phyloP scores from a whole-genome alignment of 2,888 invertebrate genomes.

The Leptopilina syphax region DNA sequence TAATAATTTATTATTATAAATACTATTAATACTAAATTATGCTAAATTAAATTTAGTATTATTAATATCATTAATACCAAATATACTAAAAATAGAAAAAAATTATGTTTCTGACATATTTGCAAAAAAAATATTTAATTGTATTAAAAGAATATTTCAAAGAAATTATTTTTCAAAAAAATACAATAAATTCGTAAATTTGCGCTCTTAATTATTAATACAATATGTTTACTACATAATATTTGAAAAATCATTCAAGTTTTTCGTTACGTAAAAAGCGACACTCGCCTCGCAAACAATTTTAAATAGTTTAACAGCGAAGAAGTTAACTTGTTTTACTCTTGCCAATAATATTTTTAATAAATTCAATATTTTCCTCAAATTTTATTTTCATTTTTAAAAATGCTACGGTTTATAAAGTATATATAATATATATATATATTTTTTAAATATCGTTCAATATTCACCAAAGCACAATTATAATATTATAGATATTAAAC shows the following conservation, averaged over 20 bases:
- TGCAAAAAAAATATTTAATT: too few species aligned
- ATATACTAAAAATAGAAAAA: too few species aligned
- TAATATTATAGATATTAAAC: constrained; percentile 4
- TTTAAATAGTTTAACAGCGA: constrained; percentile 21
- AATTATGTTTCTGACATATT: too few species aligned
- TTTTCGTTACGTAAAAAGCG: constrained; percentile 31
- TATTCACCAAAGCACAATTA: constrained; percentile 41
- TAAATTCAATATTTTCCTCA: constrained; percentile 17
- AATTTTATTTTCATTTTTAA: constrained; percentile 11
- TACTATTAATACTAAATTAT: too few species aligned
- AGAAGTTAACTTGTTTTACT: constrained; percentile 37
- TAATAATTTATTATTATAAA: too few species aligned
- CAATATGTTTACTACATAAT: constrained; percentile 22
- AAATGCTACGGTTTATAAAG: constrained; percentile 9
- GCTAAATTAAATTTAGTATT: too few species aligned
- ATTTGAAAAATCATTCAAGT: constrained; percentile 12
- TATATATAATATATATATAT: background rate
- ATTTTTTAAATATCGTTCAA: constrained; percentile 20
- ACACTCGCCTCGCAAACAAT: constrained; percentile 28
- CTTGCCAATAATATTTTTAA: constrained; percentile 42
- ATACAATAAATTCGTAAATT: background rate
- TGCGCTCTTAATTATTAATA: constrained; percentile 30
- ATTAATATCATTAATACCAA: too few species aligned
- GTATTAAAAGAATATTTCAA: too few species aligned
- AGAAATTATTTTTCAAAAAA: background rate